phyloP scores from a whole-genome alignment of 2,113 vertebrate genomes.

The Murina feae region DNA sequence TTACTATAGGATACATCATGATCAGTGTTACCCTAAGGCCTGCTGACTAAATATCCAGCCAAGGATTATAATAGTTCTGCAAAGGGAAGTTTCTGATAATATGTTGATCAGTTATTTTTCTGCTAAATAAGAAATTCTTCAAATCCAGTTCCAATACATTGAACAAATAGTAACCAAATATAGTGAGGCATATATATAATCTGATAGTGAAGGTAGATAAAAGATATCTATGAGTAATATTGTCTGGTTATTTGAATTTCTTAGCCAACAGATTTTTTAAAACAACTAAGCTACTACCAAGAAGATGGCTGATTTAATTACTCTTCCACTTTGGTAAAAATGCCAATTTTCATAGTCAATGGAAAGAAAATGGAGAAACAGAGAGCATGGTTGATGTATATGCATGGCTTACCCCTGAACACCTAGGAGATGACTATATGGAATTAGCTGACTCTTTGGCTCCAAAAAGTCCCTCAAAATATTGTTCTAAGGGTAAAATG shows the following conservation, averaged over 20 bases:
- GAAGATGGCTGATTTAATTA: neutral
- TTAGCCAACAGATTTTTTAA: neutral
- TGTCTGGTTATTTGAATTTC: neutral
- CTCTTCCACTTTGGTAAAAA: neutral
- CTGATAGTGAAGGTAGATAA: neutral
- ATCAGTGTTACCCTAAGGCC: neutral
- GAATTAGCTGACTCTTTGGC: neutral
- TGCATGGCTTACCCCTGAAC: neutral
- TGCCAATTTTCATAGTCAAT: neutral
- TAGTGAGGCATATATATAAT: neutral
- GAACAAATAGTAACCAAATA: neutral
- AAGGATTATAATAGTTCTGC: neutral
- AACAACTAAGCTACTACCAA: neutral
- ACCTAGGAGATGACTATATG: neutral
- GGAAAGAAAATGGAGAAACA: neutral
- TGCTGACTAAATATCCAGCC: neutral
- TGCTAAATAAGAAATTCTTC: neutral
- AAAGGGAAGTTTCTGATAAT: neutral
- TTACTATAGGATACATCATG: rapidly evolving
- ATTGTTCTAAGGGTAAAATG: neutral
- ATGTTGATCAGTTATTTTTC: neutral
- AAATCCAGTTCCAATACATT: neutral
- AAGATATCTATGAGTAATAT: neutral
- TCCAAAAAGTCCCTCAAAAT: neutral
- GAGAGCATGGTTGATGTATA: no score